Evolutionary conservation across 1,140 invertebrate species (phyloP).

Genomic region (Bombyx mori): ASM3026992v2 NC_085110.1:7839501-7840000

Average conservation of each 20-base stretch:
- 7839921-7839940: slow-evolving; percentile 53
- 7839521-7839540: too few relatives aligned
- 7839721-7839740: too few relatives aligned
- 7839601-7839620: too few relatives aligned
- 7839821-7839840: slow-evolving; percentile 20
- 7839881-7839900: slow-evolving; percentile 33
- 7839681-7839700: too few relatives aligned
- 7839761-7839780: slow-evolving; percentile 43
- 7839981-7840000: slow-evolving; percentile 85
- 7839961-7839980: slow-evolving; percentile 73
- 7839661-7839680: too few relatives aligned
- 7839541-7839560: too few relatives aligned
- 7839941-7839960: slow-evolving; percentile 68
- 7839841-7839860: slow-evolving; percentile 30
- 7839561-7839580: too few relatives aligned
- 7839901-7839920: slow-evolving; percentile 54
- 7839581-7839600: too few relatives aligned
- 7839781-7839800: slow-evolving; percentile 39
- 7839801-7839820: slow-evolving; percentile 27
- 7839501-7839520: too few relatives aligned
- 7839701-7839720: too few relatives aligned
- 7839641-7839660: too few relatives aligned
- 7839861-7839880: slow-evolving; percentile 43
- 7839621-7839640: too few relatives aligned
- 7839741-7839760: background rate